Evolutionary conservation across 1,140 invertebrate species (phyloP).

Genomic region (Brachionus rubens): DNA sequence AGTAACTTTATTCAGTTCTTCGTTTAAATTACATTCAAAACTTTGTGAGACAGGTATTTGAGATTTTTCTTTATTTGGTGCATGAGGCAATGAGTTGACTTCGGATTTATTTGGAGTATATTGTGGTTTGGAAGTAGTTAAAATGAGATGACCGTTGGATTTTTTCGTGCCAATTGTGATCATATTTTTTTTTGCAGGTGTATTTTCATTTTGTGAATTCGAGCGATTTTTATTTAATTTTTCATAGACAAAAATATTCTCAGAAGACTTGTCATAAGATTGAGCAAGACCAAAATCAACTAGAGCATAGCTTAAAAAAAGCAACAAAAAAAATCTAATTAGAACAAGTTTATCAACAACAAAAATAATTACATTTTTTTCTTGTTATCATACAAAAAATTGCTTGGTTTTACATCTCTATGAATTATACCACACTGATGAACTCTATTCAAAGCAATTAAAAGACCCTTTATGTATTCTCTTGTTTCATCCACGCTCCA

Average conservation of each 20-base stretch:
- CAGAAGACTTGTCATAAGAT: slow-evolving; percentile 49
- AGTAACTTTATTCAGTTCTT: not conserved
- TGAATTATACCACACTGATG: slow-evolving; percentile 83
- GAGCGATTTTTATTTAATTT: slow-evolving; percentile 26
- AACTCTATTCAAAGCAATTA: slow-evolving; percentile 74
- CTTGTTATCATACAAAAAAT: slow-evolving; percentile 80
- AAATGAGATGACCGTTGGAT: not conserved
- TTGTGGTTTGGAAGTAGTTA: not conserved
- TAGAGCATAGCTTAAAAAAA: slow-evolving; percentile 64
- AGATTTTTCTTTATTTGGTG: not conserved
- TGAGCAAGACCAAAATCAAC: slow-evolving; percentile 87
- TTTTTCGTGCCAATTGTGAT: slow-evolving; percentile 29
- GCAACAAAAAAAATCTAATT: not conserved
- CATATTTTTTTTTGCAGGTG: slow-evolving; percentile 12
- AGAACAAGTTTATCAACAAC: no score
- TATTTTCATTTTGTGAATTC: not conserved
- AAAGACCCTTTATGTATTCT: slow-evolving; percentile 76
- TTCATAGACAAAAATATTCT: slow-evolving; percentile 43
- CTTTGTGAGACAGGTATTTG: slow-evolving; percentile 4
- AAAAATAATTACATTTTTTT: slow-evolving; percentile 68
- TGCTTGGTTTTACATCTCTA: slow-evolving; percentile 86
- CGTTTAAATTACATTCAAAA: slow-evolving; percentile 32
- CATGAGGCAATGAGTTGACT: slow-evolving; percentile 9
- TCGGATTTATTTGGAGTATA: not conserved
- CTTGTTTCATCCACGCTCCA: slow-evolving; percentile 68